Evolutionary conservation across 2,113 vertebrate species (phyloP), one percentile per base, ranked within the genome.

Genomic region (Nothoprocta perdicaria): DNA sequence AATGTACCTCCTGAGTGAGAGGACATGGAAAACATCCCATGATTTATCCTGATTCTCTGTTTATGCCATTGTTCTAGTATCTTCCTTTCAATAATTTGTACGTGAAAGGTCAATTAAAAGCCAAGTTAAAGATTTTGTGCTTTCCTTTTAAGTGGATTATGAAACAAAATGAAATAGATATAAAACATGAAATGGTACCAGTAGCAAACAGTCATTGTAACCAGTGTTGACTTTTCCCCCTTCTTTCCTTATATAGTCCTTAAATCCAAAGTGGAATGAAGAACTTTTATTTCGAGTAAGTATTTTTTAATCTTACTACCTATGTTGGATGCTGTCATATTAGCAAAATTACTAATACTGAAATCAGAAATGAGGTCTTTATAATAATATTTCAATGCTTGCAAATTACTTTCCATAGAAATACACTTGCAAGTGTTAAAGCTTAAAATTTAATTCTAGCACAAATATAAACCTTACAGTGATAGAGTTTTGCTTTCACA

Each of bases 261-360:
- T 99, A 97, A 98, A 99, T 96, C 99, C 99, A 65, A 99, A 99
- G 87, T 99, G 99, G 99, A 99, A 99, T 29, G 99, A 99, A 95
- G 98, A 99, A 94, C 98, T 99, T 93, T 97, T 98, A 72, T 99
- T 99, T 94, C 97, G 98, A 97, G 99, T 99, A 98, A 99, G 99
- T 98, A 22, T 33, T 90, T 89, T 80, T 92, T 63, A 40, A 22
- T 61, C 38, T 92, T 90, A 55, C 61, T 84, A 72, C 8, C 4
- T 40, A 10, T 61, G 16, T 65, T 80, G 29, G 5, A 12, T 88
- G 12, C 72, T 81, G 5, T 12, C 50, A 48, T 10, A 41, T 22
- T 43, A 57, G 33, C 57, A 72, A 65, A 77, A 61, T 63, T 45
- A 13, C 69, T 86, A 21, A 19, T 71, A 12, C 6, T 91, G 78